Conservation (phyloP, 2,113 vertebrate species). For the Nannobrachium achirus region DNA sequence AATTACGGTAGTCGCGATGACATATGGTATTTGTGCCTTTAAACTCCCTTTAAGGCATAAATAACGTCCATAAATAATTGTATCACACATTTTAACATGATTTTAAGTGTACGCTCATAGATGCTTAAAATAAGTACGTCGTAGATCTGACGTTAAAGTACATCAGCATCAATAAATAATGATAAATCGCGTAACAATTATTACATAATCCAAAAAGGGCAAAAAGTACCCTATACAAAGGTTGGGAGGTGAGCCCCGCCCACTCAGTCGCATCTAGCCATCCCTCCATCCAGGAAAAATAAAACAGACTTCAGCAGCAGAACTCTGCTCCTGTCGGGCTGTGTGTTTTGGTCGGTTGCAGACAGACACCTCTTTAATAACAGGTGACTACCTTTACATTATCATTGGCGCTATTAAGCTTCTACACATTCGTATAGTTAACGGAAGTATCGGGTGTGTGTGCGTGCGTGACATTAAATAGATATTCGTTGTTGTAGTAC, state of each 20-base stretch:
- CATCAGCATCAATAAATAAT: too few species aligned
- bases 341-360: slow-evolving; percentile 17
- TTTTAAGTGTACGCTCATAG: too few species aligned
- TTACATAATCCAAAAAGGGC: too few species aligned
- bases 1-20: slow-evolving; percentile 46
- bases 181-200: too few species aligned
- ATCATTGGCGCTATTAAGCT: neutral
- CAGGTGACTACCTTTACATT: slow-evolving; percentile 44
- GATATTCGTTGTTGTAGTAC: neutral
- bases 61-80: too few species aligned
- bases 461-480: neutral
- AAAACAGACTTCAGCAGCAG: neutral
- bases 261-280: neutral
- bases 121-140: too few species aligned
- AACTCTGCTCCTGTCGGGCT: slow-evolving; percentile 21
- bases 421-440: neutral
- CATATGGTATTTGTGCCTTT: too few species aligned
- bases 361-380: slow-evolving; percentile 17
- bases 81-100: too few species aligned
- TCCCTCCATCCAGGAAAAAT: neutral
- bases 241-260: slow-evolving; percentile 15
- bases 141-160: too few species aligned
- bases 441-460: neutral
- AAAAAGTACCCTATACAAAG: neutral
- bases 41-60: too few species aligned